These are phyloP conservation scores for Clivina fossor DNA, from an alignment of 2,888 invertebrate genomes.

Conservation along the genomic window DNA sequence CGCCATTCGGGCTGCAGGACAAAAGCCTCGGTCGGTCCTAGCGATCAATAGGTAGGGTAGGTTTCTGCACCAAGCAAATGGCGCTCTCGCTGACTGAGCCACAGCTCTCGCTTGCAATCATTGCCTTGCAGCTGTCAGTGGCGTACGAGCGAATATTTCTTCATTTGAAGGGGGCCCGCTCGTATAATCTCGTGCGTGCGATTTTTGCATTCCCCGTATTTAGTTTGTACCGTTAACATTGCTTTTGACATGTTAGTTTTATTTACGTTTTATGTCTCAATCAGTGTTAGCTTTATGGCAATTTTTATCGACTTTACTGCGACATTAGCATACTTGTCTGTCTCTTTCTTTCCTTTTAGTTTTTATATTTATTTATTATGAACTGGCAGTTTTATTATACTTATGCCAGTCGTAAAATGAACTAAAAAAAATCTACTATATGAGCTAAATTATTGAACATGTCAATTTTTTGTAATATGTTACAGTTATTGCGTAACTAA, in stretches of 20 bases:
- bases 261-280: conserved; percentile 23
- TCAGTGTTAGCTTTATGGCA: conserved; percentile 20
- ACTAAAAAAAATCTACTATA: too few species aligned
- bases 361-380: conserved; percentile 7
- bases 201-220: too few species aligned
- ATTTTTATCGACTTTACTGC: conserved; percentile 23
- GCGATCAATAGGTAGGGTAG: conserved; percentile 33
- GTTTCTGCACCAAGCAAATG: conserved; percentile 32
- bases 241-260: conserved; percentile 23
- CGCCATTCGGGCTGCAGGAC: conserved; percentile 28
- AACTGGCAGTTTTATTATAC: conserved; percentile 6
- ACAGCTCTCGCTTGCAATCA: too few species aligned
- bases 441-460: too few species aligned
- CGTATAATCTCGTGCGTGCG: too few species aligned
- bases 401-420: too few species aligned
- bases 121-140: conserved; percentile 26
- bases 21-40: too few species aligned
- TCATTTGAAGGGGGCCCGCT: too few species aligned
- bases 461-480: too few species aligned
- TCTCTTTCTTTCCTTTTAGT: conserved; percentile 12
- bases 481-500: too few species aligned
- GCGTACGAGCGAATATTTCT: too few species aligned
- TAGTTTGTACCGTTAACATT: conserved; percentile 12
- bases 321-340: conserved; percentile 19
- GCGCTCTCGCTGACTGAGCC: conserved; percentile 33